These are phyloP conservation scores for Vulpes ferrilata DNA, from an alignment of 2,113 vertebrate genomes.

Conservation along the genomic window DNA sequence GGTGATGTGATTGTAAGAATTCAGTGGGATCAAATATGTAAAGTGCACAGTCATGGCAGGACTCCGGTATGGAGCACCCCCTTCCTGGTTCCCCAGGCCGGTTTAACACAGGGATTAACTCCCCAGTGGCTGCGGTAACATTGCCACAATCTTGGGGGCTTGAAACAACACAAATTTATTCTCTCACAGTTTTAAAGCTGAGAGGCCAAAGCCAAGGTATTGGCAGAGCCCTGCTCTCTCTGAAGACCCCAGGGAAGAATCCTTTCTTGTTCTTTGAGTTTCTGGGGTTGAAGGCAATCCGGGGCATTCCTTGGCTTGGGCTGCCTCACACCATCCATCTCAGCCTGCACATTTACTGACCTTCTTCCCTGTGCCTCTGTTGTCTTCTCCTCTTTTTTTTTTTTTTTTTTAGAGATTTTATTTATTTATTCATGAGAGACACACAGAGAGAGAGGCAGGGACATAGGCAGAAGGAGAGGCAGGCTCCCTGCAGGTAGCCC, in stretches of 20 bases:
- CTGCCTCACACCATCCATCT: rapidly evolving
- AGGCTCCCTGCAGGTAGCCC: no score
- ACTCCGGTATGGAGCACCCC: rapidly evolving
- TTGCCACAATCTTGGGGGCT: not conserved
- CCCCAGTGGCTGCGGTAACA: not conserved
- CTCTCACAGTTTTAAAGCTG: not conserved
- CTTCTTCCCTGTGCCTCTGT: not conserved
- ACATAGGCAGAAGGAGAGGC: no score
- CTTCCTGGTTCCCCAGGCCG: not conserved
- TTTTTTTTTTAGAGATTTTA: no score
- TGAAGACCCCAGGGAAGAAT: no score
- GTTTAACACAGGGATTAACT: rapidly evolving
- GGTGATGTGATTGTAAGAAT: not conserved
- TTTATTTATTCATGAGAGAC: no score
- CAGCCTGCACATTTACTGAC: not conserved
- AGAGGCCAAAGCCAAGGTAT: not conserved
- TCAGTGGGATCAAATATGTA: not conserved
- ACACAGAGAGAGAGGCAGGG: no score
- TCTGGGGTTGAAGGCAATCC: rapidly evolving
- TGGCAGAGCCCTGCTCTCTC: rapidly evolving
- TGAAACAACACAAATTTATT: not conserved
- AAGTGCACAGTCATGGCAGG: not conserved
- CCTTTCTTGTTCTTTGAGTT: not conserved
- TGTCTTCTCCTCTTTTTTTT: no score
- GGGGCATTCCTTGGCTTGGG: rapidly evolving